These are phyloP conservation scores for Atherinosoma microstoma DNA, from an alignment of 2,797 vertebrate genomes.

Conservation along the genomic window DNA sequence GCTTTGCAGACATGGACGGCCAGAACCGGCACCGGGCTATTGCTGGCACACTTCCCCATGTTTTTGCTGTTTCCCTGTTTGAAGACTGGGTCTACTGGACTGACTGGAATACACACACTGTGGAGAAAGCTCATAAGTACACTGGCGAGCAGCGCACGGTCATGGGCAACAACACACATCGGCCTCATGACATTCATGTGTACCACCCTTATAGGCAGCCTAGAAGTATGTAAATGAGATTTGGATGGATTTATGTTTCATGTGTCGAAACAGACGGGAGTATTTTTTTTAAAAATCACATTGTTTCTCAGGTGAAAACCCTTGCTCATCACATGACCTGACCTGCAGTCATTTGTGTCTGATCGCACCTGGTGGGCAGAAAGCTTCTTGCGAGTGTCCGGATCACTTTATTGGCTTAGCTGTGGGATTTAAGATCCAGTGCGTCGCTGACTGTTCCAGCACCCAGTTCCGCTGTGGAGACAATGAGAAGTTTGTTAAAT, in stretches of 20 bases:
- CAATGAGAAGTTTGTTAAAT: slow-evolving; percentile 77
- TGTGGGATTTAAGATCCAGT: slow-evolving; percentile 77
- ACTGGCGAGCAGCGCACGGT: slow-evolving; percentile 70
- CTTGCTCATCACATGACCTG: slow-evolving; percentile 72
- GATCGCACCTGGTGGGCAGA: slow-evolving; percentile 73
- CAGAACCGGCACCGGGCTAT: slow-evolving; percentile 79
- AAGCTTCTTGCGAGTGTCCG: slow-evolving; percentile 75
- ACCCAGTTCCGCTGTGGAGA: slow-evolving; percentile 83
- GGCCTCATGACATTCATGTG: slow-evolving; percentile 77
- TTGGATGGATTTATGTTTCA: background rate
- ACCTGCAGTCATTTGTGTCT: slow-evolving; percentile 82
- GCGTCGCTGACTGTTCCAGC: slow-evolving; percentile 83
- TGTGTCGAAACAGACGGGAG: background rate
- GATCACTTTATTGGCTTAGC: slow-evolving; percentile 76
- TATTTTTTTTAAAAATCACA: background rate
- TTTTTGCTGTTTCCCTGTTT: slow-evolving; percentile 77
- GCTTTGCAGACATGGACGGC: slow-evolving; percentile 82
- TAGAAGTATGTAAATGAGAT: slow-evolving; percentile 56
- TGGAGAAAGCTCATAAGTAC: slow-evolving; percentile 82
- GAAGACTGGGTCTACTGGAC: slow-evolving; percentile 83
- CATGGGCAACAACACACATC: slow-evolving; percentile 84
- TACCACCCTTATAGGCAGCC: slow-evolving; percentile 81
- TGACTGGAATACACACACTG: slow-evolving; percentile 80
- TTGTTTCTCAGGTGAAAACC: slow-evolving; percentile 75
- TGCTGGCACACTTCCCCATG: slow-evolving; percentile 76